These are phyloP conservation scores for Amblyjoppa proteus DNA, from an alignment of 2,888 invertebrate species.

Conservation along the genomic window DNA sequence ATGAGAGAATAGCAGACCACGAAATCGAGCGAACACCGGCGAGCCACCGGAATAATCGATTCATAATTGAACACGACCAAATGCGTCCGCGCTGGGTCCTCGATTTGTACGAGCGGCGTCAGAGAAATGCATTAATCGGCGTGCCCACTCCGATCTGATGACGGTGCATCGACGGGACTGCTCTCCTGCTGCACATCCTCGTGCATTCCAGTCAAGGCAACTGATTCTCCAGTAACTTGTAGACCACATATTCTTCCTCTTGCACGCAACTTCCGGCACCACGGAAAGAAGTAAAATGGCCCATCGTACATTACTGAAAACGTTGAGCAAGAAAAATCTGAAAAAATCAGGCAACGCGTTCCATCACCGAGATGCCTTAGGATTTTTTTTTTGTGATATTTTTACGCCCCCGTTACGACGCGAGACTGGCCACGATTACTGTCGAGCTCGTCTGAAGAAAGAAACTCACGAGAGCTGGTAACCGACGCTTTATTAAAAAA, in stretches of 20 bases:
- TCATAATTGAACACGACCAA: constrained; percentile 67
- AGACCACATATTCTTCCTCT: background rate
- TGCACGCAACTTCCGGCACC: background rate
- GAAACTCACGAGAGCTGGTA: background rate
- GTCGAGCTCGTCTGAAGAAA: background rate
- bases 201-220: background rate
- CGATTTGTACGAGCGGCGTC: constrained; percentile 33
- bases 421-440: background rate
- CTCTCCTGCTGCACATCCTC: constrained; percentile 40
- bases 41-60: constrained; percentile 63
- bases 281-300: background rate
- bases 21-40: constrained; percentile 39
- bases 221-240: background rate
- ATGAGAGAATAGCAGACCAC: constrained; percentile 49
- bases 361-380: background rate
- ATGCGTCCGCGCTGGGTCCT: constrained; percentile 27
- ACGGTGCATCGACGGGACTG: constrained; percentile 39
- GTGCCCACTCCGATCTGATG: constrained; percentile 18
- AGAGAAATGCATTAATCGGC: constrained; percentile 12
- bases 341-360: background rate
- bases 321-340: background rate
- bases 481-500: background rate
- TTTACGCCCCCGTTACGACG: background rate
- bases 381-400: background rate
- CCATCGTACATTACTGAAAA: background rate